Percentiles rank a stretch among this genome's conserved stretches.
Conservation (phyloP, 30 jellyfish, hydroid and myxozoan genomes). For the Morbakka virulenta region DNA sequence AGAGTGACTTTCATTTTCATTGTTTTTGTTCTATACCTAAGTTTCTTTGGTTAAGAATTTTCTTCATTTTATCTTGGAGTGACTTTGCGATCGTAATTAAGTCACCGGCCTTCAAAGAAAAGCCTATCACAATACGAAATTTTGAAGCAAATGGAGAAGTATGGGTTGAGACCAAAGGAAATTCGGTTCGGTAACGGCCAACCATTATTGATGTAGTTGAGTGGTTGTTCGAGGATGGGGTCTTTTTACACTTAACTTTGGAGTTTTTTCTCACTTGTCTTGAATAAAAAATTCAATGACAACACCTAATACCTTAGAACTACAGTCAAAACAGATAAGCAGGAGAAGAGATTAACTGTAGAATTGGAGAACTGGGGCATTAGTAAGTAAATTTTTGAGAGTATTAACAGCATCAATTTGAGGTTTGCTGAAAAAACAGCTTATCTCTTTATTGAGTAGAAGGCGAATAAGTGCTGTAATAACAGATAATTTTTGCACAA, state of each 20-base stretch:
- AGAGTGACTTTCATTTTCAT: background rate
- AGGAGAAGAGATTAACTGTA: too few relatives aligned
- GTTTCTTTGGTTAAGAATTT: background rate
- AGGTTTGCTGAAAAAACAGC: slow-evolving; percentile 62
- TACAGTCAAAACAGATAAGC: too few relatives aligned
- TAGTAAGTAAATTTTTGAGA: slow-evolving; percentile 60
- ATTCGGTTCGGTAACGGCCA: background rate
- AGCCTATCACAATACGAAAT: background rate
- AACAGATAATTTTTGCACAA: background rate
- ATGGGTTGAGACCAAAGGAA: background rate
- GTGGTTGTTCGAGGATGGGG: too few relatives aligned
- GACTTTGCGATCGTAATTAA: too few relatives aligned
- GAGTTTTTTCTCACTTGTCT: slow-evolving; percentile 33
- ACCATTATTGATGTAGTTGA: background rate
- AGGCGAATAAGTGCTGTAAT: too few relatives aligned
- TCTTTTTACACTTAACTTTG: too few relatives aligned
- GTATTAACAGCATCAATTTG: slow-evolving; percentile 51
- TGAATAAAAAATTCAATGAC: slow-evolving; percentile 33
- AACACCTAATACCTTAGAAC: too few relatives aligned
- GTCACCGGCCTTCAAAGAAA: background rate
- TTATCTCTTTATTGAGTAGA: too few relatives aligned
- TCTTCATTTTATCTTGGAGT: background rate
- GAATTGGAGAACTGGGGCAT: too few relatives aligned
- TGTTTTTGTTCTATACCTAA: too few relatives aligned
- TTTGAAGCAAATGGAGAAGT: background rate